Conservation (phyloP, 2,888 invertebrate genomes). For the Meteorus colon region DNA sequence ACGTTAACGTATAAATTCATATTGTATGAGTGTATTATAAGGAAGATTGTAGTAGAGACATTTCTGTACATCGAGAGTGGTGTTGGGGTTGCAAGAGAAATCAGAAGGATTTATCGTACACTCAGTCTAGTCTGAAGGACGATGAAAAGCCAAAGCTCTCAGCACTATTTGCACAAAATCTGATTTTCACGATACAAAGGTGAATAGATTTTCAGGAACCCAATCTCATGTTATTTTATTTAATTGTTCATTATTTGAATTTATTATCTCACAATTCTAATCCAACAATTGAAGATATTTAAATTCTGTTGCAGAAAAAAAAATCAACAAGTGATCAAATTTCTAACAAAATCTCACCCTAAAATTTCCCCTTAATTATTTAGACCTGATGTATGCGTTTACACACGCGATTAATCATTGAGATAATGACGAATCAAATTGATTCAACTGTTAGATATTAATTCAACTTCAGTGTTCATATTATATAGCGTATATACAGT, state of each 20-base stretch:
- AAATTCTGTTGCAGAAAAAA: too few species aligned
- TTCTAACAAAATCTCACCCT: too few species aligned
- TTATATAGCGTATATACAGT: constrained; percentile 23
- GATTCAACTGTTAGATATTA: background rate
- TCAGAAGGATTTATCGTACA: background rate
- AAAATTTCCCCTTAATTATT: too few species aligned
- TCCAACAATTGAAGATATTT: too few species aligned
- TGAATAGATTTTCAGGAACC: background rate
- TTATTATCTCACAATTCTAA: background rate
- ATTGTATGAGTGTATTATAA: constrained; percentile 17
- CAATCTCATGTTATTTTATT: constrained; percentile 11
- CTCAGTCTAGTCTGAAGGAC: background rate
- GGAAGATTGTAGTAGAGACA: constrained; percentile 20
- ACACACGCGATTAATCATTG: background rate
- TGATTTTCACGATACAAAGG: constrained; percentile 37
- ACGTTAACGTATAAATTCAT: constrained; percentile 9
- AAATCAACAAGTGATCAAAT: too few species aligned
- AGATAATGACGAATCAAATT: background rate
- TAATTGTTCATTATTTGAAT: constrained; percentile 30
- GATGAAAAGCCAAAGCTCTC: constrained; percentile 33
- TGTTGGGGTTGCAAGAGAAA: background rate
- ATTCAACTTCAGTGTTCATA: background rate
- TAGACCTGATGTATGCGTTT: background rate
- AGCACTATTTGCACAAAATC: constrained; percentile 33
- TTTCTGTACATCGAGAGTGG: constrained; percentile 12